Percentiles rank a stretch among this genome's conserved stretches.
Conservation (phyloP, 2,113 vertebrate species). For the Noturus placidus region DNA sequence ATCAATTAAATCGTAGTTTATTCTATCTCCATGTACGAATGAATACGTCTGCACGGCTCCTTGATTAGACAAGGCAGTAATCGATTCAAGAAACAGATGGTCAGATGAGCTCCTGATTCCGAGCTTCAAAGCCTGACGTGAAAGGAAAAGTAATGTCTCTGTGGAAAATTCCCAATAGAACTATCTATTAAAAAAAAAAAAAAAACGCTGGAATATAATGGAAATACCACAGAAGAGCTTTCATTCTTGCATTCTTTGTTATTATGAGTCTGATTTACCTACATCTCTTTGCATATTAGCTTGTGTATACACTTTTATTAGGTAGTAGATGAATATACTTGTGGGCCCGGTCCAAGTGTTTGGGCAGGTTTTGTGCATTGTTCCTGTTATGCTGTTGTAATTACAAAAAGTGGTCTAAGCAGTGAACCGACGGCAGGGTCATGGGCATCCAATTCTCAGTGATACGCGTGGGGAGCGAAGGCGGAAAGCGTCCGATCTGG, state of each 20-base stretch:
- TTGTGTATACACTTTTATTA: background rate
- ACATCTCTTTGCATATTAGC: background rate
- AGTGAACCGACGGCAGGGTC: too few relatives aligned
- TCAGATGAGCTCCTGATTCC: background rate
- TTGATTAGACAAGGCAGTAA: slow-evolving; percentile 13
- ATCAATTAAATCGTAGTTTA: background rate
- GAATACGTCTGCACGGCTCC: background rate
- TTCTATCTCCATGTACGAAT: background rate
- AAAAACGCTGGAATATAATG: background rate
- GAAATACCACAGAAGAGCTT: background rate
- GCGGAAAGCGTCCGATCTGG: too few relatives aligned
- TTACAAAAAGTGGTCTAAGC: too few relatives aligned
- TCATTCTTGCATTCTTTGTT: background rate
- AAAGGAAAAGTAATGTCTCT: background rate
- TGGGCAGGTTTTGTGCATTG: too few relatives aligned
- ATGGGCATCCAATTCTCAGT: too few relatives aligned
- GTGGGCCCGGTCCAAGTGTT: too few relatives aligned
- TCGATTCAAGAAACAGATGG: slow-evolving; percentile 14
- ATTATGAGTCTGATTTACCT: background rate
- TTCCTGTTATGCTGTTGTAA: too few relatives aligned
- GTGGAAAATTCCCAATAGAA: background rate
- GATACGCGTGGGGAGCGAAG: too few relatives aligned
- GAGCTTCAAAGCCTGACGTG: slow-evolving; percentile 13
- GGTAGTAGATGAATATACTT: background rate
- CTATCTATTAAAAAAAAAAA: background rate